phyloP scores from a whole-genome alignment of 2,113 vertebrate genomes.

The Cyprinodon tularosa region DNA sequence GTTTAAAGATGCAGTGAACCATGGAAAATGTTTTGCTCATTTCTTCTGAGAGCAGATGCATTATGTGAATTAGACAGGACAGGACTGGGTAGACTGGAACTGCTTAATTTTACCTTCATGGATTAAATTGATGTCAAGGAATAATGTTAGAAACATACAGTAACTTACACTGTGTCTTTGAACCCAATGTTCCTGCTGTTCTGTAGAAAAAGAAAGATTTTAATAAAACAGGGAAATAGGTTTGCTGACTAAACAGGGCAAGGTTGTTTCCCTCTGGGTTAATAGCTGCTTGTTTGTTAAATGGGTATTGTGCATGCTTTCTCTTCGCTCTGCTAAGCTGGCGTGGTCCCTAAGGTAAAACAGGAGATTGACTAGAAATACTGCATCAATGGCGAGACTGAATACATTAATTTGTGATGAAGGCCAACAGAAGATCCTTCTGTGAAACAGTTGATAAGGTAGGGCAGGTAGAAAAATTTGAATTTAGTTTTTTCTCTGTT shows the following conservation, averaged over 20 bases:
- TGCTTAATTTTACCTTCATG: background rate
- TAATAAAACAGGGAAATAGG: background rate
- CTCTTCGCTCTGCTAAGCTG: conserved; percentile 6
- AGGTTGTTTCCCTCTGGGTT: conserved; percentile 12
- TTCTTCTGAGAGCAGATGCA: background rate
- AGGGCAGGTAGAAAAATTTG: conserved; percentile 5
- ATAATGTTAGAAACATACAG: background rate
- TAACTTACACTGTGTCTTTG: background rate
- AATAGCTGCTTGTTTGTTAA: conserved; percentile 32
- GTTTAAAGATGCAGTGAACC: background rate
- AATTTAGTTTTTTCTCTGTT: background rate
- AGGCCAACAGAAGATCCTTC: conserved; percentile 4
- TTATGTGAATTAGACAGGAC: background rate
- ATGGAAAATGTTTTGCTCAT: background rate
- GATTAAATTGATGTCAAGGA: background rate
- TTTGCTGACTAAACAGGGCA: conserved; percentile 28
- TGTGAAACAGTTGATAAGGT: conserved; percentile 1
- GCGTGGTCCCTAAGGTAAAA: conserved; percentile 29
- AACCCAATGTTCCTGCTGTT: background rate
- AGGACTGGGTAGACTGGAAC: background rate
- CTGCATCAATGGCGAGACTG: conserved; percentile 34
- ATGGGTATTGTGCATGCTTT: conserved; percentile 28
- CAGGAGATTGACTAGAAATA: conserved; percentile 13
- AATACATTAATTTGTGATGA: conserved; percentile 45
- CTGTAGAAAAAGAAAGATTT: background rate